Percentiles rank a stretch among this genome's conserved stretches.
phyloP scores from a whole-genome alignment of 2,797 vertebrate species.

The Gymnopithys bicolor region DNA sequence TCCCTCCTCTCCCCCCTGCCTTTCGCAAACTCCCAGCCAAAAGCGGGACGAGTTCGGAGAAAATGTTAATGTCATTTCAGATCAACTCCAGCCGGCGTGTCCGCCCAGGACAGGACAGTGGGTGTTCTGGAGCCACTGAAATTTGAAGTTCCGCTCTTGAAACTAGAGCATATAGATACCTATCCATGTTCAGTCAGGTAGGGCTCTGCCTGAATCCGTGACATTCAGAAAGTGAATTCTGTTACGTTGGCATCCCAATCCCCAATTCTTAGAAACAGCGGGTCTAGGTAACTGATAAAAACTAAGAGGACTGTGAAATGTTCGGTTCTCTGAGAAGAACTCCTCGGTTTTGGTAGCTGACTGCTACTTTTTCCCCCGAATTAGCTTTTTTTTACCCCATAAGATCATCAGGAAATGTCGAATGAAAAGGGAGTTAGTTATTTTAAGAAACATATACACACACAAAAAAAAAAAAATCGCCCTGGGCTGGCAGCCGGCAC shows the following conservation, averaged over 20 bases:
- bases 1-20: not conserved
- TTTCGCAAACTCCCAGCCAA: not conserved
- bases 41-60: constrained; percentile 1
- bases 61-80: not conserved
- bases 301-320: not conserved
- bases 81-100: not conserved
- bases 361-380: not conserved
- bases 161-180: not conserved
- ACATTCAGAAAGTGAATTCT: not conserved
- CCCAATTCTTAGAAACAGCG: not conserved
- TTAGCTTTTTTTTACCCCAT: not conserved
- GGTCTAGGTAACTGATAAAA: not conserved
- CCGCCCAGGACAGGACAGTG: not conserved
- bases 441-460: not conserved
- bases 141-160: not conserved
- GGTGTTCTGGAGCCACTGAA: not conserved
- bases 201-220: not conserved
- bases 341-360: not conserved
- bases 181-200: not conserved
- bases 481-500: not conserved
- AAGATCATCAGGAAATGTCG: not conserved
- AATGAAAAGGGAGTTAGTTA: not conserved
- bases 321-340: not conserved
- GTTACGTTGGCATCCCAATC: not conserved
- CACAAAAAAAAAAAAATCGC: not conserved